Percentiles rank a stretch among this genome's conserved stretches.
phyloP scores from a whole-genome alignment of 2,888 invertebrate species.

The Agrotis clavis region DNA sequence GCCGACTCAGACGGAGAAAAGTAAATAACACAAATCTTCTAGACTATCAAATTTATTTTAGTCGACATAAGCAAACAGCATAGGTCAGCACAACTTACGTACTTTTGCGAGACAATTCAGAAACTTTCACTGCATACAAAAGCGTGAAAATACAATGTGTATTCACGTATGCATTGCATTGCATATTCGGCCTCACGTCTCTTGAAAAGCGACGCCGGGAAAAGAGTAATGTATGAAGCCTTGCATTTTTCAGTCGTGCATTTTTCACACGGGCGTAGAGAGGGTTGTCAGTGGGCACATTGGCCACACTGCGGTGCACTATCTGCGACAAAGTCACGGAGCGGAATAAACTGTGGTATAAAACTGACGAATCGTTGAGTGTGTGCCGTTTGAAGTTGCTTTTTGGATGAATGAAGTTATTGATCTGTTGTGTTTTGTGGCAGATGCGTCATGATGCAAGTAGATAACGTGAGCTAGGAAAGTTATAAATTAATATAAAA shows the following conservation, averaged over 20 bases:
- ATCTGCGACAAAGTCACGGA: constrained; percentile 69
- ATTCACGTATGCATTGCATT: constrained; percentile 67
- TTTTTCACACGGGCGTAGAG: constrained; percentile 72
- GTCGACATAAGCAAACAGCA: constrained; percentile 49
- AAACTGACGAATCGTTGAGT: constrained; percentile 52
- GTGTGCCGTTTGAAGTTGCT: constrained; percentile 20
- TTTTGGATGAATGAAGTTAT: constrained; percentile 32
- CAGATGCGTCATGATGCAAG: background rate
- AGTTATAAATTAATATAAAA: background rate
- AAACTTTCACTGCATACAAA: constrained; percentile 62
- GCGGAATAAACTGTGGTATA: constrained; percentile 56
- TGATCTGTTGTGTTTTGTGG: constrained; percentile 11
- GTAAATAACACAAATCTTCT: constrained; percentile 46
- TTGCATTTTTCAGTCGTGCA: constrained; percentile 76
- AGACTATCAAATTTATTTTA: constrained; percentile 50
- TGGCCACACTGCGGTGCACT: constrained; percentile 63
- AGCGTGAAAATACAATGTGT: constrained; percentile 48
- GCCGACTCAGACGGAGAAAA: constrained; percentile 27
- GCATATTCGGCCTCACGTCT: constrained; percentile 68
- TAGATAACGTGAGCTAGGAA: too few species aligned
- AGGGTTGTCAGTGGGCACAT: constrained; percentile 67
- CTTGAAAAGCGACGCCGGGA: constrained; percentile 67
- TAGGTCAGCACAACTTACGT: constrained; percentile 36
- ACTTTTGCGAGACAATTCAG: constrained; percentile 51
- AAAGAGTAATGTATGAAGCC: constrained; percentile 74